phyloP scores from a whole-genome alignment of 2,888 invertebrate genomes.

The Chrysina gloriosa region DNA sequence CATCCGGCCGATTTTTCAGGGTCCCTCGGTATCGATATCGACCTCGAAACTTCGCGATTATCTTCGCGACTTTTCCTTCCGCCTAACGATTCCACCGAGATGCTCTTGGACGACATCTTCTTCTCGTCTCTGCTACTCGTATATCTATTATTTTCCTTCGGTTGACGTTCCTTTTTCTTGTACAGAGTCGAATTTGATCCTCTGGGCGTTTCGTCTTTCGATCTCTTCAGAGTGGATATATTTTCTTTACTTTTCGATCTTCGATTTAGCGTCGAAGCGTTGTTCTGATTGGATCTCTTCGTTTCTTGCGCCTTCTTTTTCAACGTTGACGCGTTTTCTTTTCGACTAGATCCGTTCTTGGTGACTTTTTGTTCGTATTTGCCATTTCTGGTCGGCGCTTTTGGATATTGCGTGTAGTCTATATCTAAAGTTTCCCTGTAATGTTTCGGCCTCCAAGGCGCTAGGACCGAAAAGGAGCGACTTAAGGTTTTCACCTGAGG shows the following conservation, averaged over 20 bases:
- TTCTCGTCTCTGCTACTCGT: constrained; percentile 59
- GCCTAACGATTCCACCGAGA: constrained; percentile 74
- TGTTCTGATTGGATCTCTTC: constrained; percentile 56
- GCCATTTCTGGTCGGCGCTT: constrained; percentile 63
- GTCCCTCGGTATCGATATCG: constrained; percentile 80
- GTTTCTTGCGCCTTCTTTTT: constrained; percentile 68
- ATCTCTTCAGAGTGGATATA: constrained; percentile 56
- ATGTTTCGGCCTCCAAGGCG: constrained; percentile 85
- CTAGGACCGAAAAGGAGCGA: constrained; percentile 83
- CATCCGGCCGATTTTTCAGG: constrained; percentile 79
- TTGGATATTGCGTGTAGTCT: constrained; percentile 78
- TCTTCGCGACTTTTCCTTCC: constrained; percentile 59
- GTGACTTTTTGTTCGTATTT: constrained; percentile 61
- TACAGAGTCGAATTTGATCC: constrained; percentile 61
- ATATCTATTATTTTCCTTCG: constrained; percentile 65
- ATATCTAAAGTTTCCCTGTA: constrained; percentile 80
- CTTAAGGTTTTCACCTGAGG: constrained; percentile 79
- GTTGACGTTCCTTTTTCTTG: constrained; percentile 64
- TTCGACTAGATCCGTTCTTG: constrained; percentile 58
- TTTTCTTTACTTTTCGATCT: constrained; percentile 62
- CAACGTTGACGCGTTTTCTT: constrained; percentile 60
- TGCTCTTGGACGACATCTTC: constrained; percentile 66
- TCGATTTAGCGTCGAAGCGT: constrained; percentile 65
- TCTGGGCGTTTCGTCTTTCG: constrained; percentile 58
- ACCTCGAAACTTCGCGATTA: constrained; percentile 69